Base-by-base conservation (phyloP, 1,140 invertebrate genomes). In the Trissolcus basalis region DNA sequence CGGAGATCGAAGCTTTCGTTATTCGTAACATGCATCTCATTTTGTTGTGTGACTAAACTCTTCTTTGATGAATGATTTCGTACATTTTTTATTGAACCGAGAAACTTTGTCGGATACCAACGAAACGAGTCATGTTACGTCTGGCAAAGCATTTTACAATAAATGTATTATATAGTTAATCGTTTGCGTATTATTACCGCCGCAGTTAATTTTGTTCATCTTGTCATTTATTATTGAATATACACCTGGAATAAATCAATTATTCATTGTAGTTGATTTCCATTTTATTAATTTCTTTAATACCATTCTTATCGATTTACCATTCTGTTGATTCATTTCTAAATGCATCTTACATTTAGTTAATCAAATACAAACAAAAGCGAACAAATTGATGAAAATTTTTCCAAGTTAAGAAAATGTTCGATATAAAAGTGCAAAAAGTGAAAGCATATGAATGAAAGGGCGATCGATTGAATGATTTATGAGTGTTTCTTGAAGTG, bases 101-200 rank as follows among this genome's bases (percentile, higher is more conserved):
- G 13, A 1, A 12, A 4, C 45, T 64, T 55, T 35, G 12, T 58
- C 8, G 27, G 8, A 58, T 47, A 43, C 59, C 43, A 47, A 47
- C 49, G 33, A 69, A 69, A 9, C 54, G 33, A 51, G 54, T 47
- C 65, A 69, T 60, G 65, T 69, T 69, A 69, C 41, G 55, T 47
- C n/a, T n/a, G n/a, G 12, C 53, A 47, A 3, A 5, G 59, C 55
- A 53, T 47, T 6, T 39, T 48, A 19, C 49, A 69, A 59, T 69
- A 69, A 69, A 69, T 69, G 65, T 69, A 59, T 69, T 41, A 69
- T 69, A 69, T 14, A 19, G 43, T 64, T 64, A 19, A 35, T 41
- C 41, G 33, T n/a, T 55, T 47, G 7, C 49, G 8, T 11, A 11
- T 55, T 64, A 55, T 64, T 48, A 53, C 35, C 19, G 50, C 13